phyloP scores from a whole-genome alignment of 2,888 invertebrate genomes.

The Noctua janthina region DNA sequence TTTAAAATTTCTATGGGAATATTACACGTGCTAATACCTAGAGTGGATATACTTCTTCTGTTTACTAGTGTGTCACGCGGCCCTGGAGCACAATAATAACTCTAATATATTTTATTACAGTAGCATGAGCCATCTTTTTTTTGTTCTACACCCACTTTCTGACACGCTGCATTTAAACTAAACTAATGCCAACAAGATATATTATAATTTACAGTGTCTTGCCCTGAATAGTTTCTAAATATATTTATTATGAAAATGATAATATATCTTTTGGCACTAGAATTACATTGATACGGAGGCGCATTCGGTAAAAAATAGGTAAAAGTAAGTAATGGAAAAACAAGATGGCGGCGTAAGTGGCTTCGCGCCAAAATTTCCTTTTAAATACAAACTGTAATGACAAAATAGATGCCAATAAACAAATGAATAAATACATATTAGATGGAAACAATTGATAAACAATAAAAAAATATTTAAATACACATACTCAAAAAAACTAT shows the following conservation, averaged over 20 bases:
- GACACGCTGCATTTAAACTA: conserved; percentile 35
- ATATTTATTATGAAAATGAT: background rate
- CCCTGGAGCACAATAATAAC: conserved; percentile 49
- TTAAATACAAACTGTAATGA: background rate
- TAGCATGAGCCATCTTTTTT: conserved; percentile 37
- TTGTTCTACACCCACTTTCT: conserved; percentile 35
- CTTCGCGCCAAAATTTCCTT: background rate
- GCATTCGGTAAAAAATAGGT: background rate
- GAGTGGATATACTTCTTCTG: background rate
- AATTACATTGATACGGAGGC: background rate
- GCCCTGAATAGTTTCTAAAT: background rate
- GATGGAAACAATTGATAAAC: conserved; percentile 1
- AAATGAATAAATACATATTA: background rate
- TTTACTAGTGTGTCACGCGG: conserved; percentile 12
- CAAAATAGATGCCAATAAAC: conserved; percentile 14
- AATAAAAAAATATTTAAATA: background rate
- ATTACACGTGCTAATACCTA: background rate
- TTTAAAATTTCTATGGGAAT: too few species aligned
- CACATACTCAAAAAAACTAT: conserved; percentile 31
- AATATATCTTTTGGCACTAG: background rate
- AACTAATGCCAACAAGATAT: conserved; percentile 37
- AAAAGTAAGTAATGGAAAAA: background rate
- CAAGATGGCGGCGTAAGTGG: background rate
- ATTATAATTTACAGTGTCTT: conserved; percentile 8
- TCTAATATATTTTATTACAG: conserved; percentile 24